These are phyloP conservation scores for Cephonodes hylas DNA, from an alignment of 2,888 invertebrate genomes.

Conservation along the genomic window DNA sequence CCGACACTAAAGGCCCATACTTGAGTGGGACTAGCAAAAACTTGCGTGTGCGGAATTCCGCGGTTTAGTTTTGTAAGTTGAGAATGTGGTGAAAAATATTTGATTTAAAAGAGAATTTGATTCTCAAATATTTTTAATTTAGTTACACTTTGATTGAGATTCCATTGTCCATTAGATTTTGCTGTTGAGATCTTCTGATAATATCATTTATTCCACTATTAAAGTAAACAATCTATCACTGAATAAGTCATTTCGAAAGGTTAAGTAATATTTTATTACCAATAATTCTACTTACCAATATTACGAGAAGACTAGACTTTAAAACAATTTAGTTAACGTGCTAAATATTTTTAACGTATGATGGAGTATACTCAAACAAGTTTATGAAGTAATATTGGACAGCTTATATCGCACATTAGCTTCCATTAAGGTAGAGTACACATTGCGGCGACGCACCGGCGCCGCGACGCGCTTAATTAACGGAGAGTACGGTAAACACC, in stretches of 20 bases:
- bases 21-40: conserved; percentile 5
- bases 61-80: neutral
- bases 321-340: too few species aligned
- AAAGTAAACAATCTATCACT: too few species aligned
- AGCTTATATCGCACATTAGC: conserved; percentile 1
- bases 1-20: neutral
- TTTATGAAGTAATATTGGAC: neutral
- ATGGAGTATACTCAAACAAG: conserved; percentile 2
- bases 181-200: too few species aligned
- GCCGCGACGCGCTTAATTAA: conserved; percentile 11
- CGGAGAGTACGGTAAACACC: conserved; percentile 1
- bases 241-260: too few species aligned
- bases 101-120: too few species aligned
- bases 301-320: too few species aligned
- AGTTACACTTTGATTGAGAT: too few species aligned
- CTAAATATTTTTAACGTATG: neutral
- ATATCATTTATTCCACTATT: too few species aligned
- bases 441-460: conserved; percentile 6
- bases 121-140: too few species aligned
- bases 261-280: too few species aligned
- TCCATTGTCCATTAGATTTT: too few species aligned
- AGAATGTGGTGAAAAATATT: neutral
- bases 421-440: conserved; percentile 10
- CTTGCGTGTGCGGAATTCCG: neutral
- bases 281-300: too few species aligned